Percentiles rank a stretch among this genome's conserved stretches.
phyloP scores from a whole-genome alignment of 1,140 invertebrate genomes.

The Drosophila azteca region DNA sequence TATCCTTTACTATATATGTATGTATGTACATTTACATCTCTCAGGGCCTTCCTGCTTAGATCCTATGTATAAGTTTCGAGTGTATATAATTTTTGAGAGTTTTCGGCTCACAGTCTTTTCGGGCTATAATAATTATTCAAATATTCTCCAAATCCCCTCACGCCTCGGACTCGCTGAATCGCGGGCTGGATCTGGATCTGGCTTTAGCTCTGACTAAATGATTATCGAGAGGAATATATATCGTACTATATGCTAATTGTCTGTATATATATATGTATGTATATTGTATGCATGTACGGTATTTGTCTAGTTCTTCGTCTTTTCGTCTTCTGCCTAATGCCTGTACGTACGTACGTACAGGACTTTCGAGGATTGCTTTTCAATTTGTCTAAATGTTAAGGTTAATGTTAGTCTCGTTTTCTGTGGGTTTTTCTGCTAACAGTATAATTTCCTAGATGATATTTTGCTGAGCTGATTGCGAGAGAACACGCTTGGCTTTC shows the following conservation, averaged over 20 bases:
- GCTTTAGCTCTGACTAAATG: slow-evolving; percentile 58
- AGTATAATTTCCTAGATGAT: slow-evolving; percentile 43
- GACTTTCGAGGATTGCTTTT: slow-evolving; percentile 71
- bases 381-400: slow-evolving; percentile 42
- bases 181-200: slow-evolving; percentile 10
- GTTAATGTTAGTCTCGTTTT: neutral
- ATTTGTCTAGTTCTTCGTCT: slow-evolving; percentile 63
- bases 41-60: slow-evolving; percentile 27
- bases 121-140: slow-evolving; percentile 75
- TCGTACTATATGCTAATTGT: no score
- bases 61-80: slow-evolving; percentile 46
- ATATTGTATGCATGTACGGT: slow-evolving; percentile 60
- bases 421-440: slow-evolving; percentile 7
- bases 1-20: slow-evolving; percentile 30
- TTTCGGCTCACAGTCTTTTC: slow-evolving; percentile 82
- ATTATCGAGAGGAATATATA: slow-evolving; percentile 70
- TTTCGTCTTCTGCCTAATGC: slow-evolving; percentile 22
- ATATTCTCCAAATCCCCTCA: slow-evolving; percentile 53
- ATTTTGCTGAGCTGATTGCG: no score
- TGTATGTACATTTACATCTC: slow-evolving; percentile 14
- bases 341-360: slow-evolving; percentile 24
- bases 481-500: slow-evolving; percentile 16
- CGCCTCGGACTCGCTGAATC: neutral
- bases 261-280: slow-evolving; percentile 38
- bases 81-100: slow-evolving; percentile 79